Evolutionary conservation across 2,113 vertebrate genomes (phyloP), one percentile per base, ranked within the genome.

Genomic region (mouse (Mus musculus)): DNA sequence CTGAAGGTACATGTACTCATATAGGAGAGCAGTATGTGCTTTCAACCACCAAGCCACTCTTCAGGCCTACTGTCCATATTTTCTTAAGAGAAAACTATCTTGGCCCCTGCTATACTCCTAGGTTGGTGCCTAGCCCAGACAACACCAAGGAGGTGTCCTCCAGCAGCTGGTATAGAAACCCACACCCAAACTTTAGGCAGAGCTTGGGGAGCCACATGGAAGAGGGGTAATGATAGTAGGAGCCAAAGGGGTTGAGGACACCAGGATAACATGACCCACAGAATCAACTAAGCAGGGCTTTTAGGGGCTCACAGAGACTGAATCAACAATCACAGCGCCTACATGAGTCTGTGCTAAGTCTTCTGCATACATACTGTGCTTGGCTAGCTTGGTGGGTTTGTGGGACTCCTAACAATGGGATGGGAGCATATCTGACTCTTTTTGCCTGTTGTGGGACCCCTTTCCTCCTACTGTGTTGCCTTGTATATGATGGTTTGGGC

Each of bases 31-130:
- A 65, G 39, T 46, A 46, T 42, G 82, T 46, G 39, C 16, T 85
- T 5, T 85, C 5, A 65, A 42, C 39, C 14, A 65, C 59, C 26
- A 46, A 85, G 39, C 59, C 61, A 33, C 59, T 85, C 82, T 85
- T 39, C 39, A 46, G 14, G 17, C 39, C 39, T 24, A 82, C 36
- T 42, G 9, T 17, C 16, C 14, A 10, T 46, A 9, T 85, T 65
- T 85, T 46, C 78, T 86, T 89, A 93, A 88, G 19, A 93, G 54
- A 67, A 95, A 91, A 81, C 7, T 6, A 39, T 89, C 86, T 88
- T 65, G 46, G 33, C 17, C 13, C n/a, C n/a, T 42, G n/a, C 72
- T 75, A 9, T 73, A 7, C 7, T 73, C 71, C n/a, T 22, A 10
- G n/a, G 7, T 73, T 20, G n/a, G 71, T 39, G n/a, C 71, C 36